Base-by-base conservation (phyloP, 1,140 invertebrate species). In the Asobara japonica region DNA sequence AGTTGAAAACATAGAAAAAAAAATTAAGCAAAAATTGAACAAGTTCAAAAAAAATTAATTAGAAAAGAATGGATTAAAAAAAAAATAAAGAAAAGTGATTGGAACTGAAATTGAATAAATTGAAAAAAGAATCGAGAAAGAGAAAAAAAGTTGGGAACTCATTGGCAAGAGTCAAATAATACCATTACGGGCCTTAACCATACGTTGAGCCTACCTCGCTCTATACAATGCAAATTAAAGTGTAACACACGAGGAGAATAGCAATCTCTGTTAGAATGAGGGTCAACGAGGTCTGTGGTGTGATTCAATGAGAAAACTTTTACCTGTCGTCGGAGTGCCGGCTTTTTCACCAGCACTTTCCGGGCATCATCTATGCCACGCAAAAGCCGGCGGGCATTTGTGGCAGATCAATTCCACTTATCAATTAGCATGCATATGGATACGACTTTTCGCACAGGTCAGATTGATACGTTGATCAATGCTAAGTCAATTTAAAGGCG, bases 381-480 rank as follows among this genome's bases (percentile, higher is more conserved):
- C 25, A n/a, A n/a, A n/a, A 56, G 51, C 3, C 51, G 1, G 18
- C 51, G 25, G 51, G 20, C 11, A 56, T 51, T n/a, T n/a, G 31
- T 62, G 38, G n/a, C 6, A 10, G 22, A 56, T 27, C 51, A 27
- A 18, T 20, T 56, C 6, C 18, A 25, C 51, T 7, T 18, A 56
- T 56, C 48, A 29, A 11, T 20, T 20, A n/a, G 16, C 33, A 33
- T 70, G 68, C 36, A 38, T 70, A 56, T 56, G 51, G 20, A 56
- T 56, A 56, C 45, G 16, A 51, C 20, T 51, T 20, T 20, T 20
- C 18, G 22, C 51, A 5, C 10, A 56, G 51, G 8, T 25, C 13
- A 25, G 22, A 62, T 31, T 16, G 16, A 62, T 69, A 69, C 48
- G 45, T 60, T 69, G 16, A 20, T 16, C 6, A 60, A 69, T 69